Base-by-base conservation (phyloP, 2,888 invertebrate species). In the Glyphotaelius pellucidus region DNA sequence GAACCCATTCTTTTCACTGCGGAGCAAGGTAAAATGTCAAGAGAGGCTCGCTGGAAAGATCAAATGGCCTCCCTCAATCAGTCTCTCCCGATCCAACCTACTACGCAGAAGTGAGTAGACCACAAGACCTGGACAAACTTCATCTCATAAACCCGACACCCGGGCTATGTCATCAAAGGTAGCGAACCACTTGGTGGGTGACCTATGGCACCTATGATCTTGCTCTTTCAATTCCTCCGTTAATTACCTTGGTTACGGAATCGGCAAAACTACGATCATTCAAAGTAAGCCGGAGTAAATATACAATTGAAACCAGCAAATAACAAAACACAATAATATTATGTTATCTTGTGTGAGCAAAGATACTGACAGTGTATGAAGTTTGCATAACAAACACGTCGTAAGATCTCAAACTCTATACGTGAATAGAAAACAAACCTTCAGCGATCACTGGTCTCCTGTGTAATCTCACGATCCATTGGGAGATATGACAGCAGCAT, bases 361-460 rank as follows among this genome's bases (percentile, higher is more conserved):
- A 67, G 2, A 67, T 25, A 25, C 67, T 67, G 67, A 67, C 67
- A 67, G 25, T 67, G n/a, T n/a, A 67, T 67, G 67, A 25, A 67
- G 38, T 86, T 25, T 67, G 87, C 87, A 87, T 87, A 87, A 52
- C 31, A 87, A 87, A 32, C 85, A 38, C 85, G 84, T 31, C 38
- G 81, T 81, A 32, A 32, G 31, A 81, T 81, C 19, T 31, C 31
- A 67, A 25, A 30, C 81, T 30, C 35, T n/a, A 52, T 90, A 90
- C 90, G 90, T 90, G 90, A 35, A 85, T 85, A 85, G 90, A 35
- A 90, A 90, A 81, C 83, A 83, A 84, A 90, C 32, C 30, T 90
- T 83, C 83, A 90, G 35, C 79, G 9, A 79, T 84, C 85, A 79
- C 90, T 38, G 67, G 79, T 35, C n/a, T 79, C 38, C 67, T 30